These are phyloP conservation scores for Nasua narica DNA, from an alignment of 2,797 vertebrate species.

Conservation along the genomic window DNA sequence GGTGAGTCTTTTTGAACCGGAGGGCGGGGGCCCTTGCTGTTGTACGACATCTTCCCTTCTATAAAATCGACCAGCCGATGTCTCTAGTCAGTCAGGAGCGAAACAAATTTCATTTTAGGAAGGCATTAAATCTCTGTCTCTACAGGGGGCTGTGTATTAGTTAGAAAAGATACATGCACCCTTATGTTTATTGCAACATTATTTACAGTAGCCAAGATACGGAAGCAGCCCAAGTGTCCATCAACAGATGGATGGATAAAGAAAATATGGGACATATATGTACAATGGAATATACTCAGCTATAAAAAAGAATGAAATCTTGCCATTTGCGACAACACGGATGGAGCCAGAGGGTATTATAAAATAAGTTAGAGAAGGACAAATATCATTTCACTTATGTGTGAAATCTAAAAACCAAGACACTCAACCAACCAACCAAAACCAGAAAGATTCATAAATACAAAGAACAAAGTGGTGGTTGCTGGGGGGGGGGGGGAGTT, in stretches of 20 bases:
- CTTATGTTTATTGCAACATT: neutral
- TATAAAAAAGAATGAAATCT: neutral
- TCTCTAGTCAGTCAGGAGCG: rapidly evolving
- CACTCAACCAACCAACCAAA: neutral
- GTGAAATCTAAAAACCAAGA: neutral
- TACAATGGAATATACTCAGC: neutral
- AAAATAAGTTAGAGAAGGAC: neutral
- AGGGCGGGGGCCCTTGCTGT: neutral
- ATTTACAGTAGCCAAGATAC: neutral
- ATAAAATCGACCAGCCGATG: neutral
- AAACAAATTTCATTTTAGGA: neutral
- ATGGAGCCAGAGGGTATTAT: neutral
- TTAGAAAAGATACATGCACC: neutral
- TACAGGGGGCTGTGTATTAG: neutral
- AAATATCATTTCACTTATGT: neutral
- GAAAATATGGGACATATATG: neutral
- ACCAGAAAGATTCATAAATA: neutral
- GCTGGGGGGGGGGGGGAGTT: rapidly evolving
- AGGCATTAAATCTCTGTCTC: neutral
- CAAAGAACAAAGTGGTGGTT: neutral
- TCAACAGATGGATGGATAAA: neutral
- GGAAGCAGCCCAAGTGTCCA: neutral
- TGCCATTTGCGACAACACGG: neutral
- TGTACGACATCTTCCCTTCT: neutral
- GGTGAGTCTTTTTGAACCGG: neutral